Evolutionary conservation across 2,888 invertebrate genomes (phyloP).

Genomic region (Hypsopygia costalis): DNA sequence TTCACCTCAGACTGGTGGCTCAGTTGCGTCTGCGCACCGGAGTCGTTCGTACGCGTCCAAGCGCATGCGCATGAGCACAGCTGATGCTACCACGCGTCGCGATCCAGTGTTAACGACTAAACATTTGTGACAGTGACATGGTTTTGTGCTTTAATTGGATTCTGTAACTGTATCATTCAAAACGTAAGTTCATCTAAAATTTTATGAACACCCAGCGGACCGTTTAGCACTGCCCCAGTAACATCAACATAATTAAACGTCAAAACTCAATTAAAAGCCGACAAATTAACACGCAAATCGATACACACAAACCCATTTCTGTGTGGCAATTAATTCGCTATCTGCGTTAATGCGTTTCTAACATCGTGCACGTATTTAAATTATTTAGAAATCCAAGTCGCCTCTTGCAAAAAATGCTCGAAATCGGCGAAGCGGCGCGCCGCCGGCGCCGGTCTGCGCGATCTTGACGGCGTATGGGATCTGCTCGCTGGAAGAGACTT

Average conservation of each 20-base stretch:
- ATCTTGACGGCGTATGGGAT: conserved; percentile 34
- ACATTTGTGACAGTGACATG: conserved; percentile 73
- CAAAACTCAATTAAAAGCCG: conserved; percentile 20
- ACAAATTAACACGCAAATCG: conserved; percentile 42
- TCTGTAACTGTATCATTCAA: conserved; percentile 55
- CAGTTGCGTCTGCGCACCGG: conserved; percentile 51
- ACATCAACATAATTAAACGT: conserved; percentile 5
- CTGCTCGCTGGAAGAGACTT: conserved; percentile 26
- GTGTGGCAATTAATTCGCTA: conserved; percentile 55
- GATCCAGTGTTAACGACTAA: conserved; percentile 40
- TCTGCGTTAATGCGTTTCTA: conserved; percentile 47
- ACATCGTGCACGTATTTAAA: conserved; percentile 74
- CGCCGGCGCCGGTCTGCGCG: conserved; percentile 31
- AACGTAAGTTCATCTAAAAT: conserved; percentile 22
- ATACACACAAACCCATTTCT: conserved; percentile 59
- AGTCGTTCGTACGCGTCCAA: conserved; percentile 34
- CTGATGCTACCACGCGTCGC: conserved; percentile 33
- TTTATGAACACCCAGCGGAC: not conserved
- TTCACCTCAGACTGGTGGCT: conserved; percentile 34
- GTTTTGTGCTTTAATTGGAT: conserved; percentile 72
- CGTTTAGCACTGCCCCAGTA: conserved; percentile 1
- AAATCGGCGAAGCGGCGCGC: conserved; percentile 65
- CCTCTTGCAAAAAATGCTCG: conserved; percentile 73
- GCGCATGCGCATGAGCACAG: conserved; percentile 24
- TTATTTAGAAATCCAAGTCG: conserved; percentile 76